These are phyloP conservation scores for Onychomys leucogaster DNA, from an alignment of 2,797 vertebrate species.

Conservation along the genomic window DNA sequence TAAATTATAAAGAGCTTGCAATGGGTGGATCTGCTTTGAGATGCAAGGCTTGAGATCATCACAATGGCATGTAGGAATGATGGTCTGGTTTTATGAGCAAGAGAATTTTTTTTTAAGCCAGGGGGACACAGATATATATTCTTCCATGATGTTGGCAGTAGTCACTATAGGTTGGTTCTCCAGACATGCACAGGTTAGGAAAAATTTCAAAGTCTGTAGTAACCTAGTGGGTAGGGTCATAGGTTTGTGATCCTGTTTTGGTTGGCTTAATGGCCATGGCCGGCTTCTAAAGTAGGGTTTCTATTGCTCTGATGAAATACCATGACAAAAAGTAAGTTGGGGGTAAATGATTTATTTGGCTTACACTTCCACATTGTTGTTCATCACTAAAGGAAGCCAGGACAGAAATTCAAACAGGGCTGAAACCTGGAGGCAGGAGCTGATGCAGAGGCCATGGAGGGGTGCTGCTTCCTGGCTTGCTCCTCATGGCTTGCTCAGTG, in stretches of 20 bases:
- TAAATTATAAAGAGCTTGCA: background rate
- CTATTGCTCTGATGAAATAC: background rate
- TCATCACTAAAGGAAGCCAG: background rate
- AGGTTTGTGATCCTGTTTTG: background rate
- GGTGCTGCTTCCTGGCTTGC: background rate
- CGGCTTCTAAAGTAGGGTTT: background rate
- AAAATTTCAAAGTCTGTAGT: background rate
- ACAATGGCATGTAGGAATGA: background rate
- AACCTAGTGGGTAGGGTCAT: background rate
- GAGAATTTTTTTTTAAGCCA: background rate
- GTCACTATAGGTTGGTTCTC: background rate
- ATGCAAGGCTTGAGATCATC: background rate
- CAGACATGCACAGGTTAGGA: background rate
- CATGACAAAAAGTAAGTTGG: background rate
- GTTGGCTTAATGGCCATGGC: background rate
- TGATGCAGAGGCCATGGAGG: background rate
- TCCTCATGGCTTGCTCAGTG: background rate
- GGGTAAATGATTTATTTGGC: background rate
- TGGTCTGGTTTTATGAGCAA: background rate
- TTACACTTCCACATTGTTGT: background rate
- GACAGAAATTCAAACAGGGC: background rate
- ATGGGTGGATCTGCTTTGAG: background rate
- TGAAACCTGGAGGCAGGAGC: background rate
- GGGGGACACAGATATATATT: background rate
- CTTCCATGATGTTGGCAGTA: background rate